Conservation (phyloP, 2,797 vertebrate genomes). For the Gymnocypris eckloni region DNA sequence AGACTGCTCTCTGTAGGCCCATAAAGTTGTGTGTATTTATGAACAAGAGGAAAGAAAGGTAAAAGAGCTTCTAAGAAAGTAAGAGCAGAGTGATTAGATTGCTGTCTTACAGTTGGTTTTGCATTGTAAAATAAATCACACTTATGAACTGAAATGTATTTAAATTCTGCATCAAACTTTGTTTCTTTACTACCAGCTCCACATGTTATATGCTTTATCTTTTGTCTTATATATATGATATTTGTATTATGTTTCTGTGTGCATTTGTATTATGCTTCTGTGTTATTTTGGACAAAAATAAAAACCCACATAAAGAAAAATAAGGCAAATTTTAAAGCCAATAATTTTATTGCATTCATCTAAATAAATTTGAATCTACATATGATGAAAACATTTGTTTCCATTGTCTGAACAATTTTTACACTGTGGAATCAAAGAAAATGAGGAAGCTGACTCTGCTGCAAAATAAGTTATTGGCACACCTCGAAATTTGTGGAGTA, state of each 20-base stretch:
- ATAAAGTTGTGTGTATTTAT: neutral
- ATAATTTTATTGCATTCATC: neutral
- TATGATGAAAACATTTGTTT: neutral
- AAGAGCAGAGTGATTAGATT: neutral
- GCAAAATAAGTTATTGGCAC: neutral
- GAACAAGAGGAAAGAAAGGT: neutral
- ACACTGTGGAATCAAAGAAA: neutral
- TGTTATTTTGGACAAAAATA: conserved; percentile 7
- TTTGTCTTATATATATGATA: neutral
- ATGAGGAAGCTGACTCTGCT: neutral
- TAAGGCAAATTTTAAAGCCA: neutral
- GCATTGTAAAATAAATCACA: neutral
- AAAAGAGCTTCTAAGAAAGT: neutral
- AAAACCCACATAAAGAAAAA: neutral
- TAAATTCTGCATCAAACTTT: neutral
- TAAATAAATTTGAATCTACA: neutral
- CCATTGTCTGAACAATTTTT: neutral
- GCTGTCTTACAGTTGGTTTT: neutral
- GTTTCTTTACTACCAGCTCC: neutral
- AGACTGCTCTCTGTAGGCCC: neutral
- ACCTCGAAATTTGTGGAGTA: neutral
- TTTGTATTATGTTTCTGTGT: conserved; percentile 1
- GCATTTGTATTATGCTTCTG: neutral
- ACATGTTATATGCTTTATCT: neutral
- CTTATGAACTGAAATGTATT: neutral